Evolutionary conservation across 2,888 invertebrate species (phyloP).

Genomic region (Rhyacophila evoluta): DNA sequence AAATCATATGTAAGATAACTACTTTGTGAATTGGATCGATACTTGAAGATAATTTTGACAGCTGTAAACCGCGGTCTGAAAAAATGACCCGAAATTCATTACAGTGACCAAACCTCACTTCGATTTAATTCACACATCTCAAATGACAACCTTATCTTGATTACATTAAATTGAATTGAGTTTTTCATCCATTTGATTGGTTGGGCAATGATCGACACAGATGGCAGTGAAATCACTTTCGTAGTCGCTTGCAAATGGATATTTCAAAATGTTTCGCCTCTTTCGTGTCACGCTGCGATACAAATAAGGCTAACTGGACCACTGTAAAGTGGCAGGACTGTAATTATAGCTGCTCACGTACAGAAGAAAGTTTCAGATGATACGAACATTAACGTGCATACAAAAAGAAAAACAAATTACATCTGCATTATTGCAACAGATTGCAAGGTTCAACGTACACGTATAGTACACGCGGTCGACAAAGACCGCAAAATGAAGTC

Average conservation of each 20-base stretch:
- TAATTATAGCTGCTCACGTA: constrained; percentile 42
- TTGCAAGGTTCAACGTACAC: too few species aligned
- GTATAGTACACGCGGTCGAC: too few species aligned
- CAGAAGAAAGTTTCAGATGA: constrained; percentile 38
- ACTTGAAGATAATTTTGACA: too few species aligned
- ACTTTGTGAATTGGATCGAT: too few species aligned
- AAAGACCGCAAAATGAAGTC: too few species aligned
- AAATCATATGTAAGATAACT: too few species aligned
- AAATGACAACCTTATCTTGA: constrained; percentile 40
- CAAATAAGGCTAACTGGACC: constrained; percentile 51
- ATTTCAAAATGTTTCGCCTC: constrained; percentile 48
- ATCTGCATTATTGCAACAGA: constrained; percentile 26
- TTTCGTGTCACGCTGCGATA: constrained; percentile 42
- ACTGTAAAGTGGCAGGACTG: constrained; percentile 43
- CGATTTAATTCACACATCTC: constrained; percentile 39
- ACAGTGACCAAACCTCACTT: constrained; percentile 5
- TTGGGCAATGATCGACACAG: constrained; percentile 39
- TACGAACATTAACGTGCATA: neutral
- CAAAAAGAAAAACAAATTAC: constrained; percentile 31
- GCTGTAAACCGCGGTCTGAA: neutral
- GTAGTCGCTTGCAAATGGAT: constrained; percentile 24
- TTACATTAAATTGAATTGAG: constrained; percentile 33
- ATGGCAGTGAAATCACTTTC: constrained; percentile 43
- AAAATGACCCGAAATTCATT: constrained; percentile 1
- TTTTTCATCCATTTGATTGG: constrained; percentile 33